A percentile compares a stretch with the other conserved stretches of the same genome.
These are phyloP conservation scores for Eolophus roseicapilla DNA, from an alignment of 2,113 vertebrate species.

Conservation along the genomic window DNA sequence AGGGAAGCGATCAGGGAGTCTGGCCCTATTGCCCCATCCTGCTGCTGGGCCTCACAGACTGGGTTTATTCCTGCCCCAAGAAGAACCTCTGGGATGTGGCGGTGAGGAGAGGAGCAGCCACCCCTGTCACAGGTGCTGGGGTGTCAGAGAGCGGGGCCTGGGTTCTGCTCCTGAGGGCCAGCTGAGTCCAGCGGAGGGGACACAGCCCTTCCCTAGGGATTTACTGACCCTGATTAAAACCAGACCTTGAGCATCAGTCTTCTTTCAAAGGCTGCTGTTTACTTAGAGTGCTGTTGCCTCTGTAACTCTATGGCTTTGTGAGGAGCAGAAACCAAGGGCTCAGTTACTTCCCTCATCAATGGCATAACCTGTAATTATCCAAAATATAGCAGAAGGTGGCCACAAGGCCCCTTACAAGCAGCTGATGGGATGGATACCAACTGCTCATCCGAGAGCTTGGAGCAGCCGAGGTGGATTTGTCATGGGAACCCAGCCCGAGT, in stretches of 20 bases:
- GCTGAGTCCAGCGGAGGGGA: neutral
- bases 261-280: neutral
- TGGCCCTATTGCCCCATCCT: neutral
- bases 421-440: neutral
- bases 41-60: neutral
- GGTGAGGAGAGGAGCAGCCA: neutral
- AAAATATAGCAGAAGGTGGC: neutral
- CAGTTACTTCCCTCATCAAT: neutral
- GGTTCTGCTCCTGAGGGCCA: neutral
- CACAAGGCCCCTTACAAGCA: neutral
- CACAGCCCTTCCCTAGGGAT: neutral
- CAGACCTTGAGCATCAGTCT: neutral
- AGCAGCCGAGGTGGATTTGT: neutral
- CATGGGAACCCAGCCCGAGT: accelerated
- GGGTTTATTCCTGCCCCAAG: neutral
- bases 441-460: neutral
- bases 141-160: accelerated
- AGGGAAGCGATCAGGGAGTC: neutral
- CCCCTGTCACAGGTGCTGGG: neutral
- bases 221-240: neutral
- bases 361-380: neutral
- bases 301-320: neutral
- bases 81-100: neutral
- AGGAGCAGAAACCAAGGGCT: neutral
- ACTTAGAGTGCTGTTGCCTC: neutral